Base-by-base conservation (phyloP, 1,140 invertebrate species). In the Scylla paramamosain region DNA sequence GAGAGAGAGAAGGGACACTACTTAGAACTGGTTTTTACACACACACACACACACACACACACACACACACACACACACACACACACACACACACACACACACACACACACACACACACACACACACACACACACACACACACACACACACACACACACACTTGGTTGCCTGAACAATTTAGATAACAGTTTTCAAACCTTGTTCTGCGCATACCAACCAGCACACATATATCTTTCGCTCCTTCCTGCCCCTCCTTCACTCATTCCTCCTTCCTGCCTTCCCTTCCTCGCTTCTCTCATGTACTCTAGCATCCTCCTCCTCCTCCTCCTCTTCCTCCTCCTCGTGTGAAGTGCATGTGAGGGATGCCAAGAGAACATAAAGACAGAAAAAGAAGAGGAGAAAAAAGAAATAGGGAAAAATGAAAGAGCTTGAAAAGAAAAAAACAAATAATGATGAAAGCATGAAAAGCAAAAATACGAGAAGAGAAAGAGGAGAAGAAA, bases 111-210 rank as follows among this genome's bases (percentile, higher is more conserved):
- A 84, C 83, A 84, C 83, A 84, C 83, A 32, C 84, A 87, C 84
- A 87, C 84, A 87, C 84, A 87, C 84, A 87, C 84, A 87, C 84
- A 87, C 84, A 87, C 84, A 87, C 84, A 87, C 84, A 87, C 84
- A 87, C 84, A 87, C 84, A 87, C 84, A 87, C 84, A 39, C 31
- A 87, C 67, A n/a, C 25, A 77, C 16, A 77, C 25, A 77, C 67
- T n/a, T 20, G 25, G 20, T 77, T 77, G 67, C 67, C 67, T 77
- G 67, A 77, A 25, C 67, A 77, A 25, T 77, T 77, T 77, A 77
- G 67, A 77, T 77, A 77, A 77, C 67, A 77, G 67, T 77, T 77
- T 77, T 77, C 67, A 77, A 77, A 20, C 67, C n/a, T 77, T 77
- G 20, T n/a, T 77, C 67, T n/a, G n/a, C 25, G 20, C 67, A 77